Conservation (phyloP, 2,797 vertebrate species). For the Microctenopoma stevenorrisi region DNA sequence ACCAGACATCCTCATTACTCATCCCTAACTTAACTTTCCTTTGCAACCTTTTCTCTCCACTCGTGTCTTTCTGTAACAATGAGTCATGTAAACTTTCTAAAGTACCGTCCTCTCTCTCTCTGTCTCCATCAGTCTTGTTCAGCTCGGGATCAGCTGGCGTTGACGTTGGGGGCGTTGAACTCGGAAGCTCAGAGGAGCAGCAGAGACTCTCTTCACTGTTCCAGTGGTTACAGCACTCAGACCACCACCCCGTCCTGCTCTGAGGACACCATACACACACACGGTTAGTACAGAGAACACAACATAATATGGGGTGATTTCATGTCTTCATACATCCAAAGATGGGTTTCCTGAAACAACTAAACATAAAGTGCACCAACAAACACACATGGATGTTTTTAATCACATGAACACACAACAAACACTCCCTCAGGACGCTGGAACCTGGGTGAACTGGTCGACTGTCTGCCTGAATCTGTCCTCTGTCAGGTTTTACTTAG, state of each 20-base stretch:
- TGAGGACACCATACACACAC: constrained; percentile 88
- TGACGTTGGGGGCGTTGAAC: constrained; percentile 79
- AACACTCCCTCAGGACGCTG: not conserved
- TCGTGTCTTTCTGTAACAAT: not conserved
- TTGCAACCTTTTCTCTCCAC: not conserved
- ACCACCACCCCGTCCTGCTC: constrained; percentile 89
- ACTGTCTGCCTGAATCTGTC: constrained; percentile 14
- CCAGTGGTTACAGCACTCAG: constrained; percentile 89
- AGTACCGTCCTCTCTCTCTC: not conserved
- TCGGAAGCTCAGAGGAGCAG: constrained; percentile 81
- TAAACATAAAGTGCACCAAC: not conserved
- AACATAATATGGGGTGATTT: not conserved
- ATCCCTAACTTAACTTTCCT: too few relatives aligned
- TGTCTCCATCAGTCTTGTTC: constrained; percentile 66
- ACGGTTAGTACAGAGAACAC: constrained; percentile 69
- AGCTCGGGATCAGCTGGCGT: constrained; percentile 82
- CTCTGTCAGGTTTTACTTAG: not conserved
- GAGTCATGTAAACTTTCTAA: not conserved
- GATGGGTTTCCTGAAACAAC: not conserved
- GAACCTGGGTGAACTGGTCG: not conserved
- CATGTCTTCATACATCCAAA: too few relatives aligned
- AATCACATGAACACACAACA: too few relatives aligned
- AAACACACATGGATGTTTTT: not conserved
- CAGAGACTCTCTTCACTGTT: constrained; percentile 88
- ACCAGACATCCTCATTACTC: not conserved